phyloP scores from a whole-genome alignment of 2,113 vertebrate genomes.

The Platichthys flesus region DNA sequence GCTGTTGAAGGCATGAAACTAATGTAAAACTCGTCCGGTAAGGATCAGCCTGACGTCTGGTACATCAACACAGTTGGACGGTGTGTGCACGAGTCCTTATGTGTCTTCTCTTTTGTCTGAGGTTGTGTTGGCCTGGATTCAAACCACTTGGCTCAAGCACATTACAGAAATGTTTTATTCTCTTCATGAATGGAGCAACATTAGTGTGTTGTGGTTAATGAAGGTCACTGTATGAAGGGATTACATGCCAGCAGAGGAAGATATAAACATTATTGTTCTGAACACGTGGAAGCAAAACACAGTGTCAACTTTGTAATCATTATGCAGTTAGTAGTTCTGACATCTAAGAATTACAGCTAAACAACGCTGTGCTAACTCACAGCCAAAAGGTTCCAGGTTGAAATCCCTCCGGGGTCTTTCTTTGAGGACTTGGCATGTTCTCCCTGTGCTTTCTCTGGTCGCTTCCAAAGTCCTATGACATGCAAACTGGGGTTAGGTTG shows the following conservation, averaged over 20 bases:
- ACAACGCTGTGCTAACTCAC: too few relatives aligned
- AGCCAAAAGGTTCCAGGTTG: too few relatives aligned
- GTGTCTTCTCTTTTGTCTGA: neutral
- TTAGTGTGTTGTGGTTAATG: neutral
- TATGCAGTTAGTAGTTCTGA: too few relatives aligned
- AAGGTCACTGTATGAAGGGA: neutral
- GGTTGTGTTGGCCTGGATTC: neutral
- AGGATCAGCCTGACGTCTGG: constrained; percentile 19
- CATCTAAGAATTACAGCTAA: too few relatives aligned
- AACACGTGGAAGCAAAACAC: neutral
- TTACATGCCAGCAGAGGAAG: neutral
- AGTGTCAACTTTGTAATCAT: neutral
- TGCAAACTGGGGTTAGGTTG: too few relatives aligned
- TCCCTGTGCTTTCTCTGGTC: too few relatives aligned
- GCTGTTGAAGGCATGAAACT: neutral
- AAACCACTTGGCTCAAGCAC: neutral
- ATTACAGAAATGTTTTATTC: neutral
- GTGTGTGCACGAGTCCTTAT: neutral
- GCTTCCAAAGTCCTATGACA: too few relatives aligned
- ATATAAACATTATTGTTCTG: constrained; percentile 8
- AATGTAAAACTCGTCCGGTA: neutral
- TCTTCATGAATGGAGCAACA: constrained; percentile 8
- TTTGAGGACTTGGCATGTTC: too few relatives aligned
- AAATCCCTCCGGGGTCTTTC: too few relatives aligned
- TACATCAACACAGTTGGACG: neutral